Percentiles rank a stretch among this genome's conserved stretches.
These are phyloP conservation scores for Cygnus buccinator DNA, from an alignment of 2,113 vertebrate species.

Conservation along the genomic window DNA sequence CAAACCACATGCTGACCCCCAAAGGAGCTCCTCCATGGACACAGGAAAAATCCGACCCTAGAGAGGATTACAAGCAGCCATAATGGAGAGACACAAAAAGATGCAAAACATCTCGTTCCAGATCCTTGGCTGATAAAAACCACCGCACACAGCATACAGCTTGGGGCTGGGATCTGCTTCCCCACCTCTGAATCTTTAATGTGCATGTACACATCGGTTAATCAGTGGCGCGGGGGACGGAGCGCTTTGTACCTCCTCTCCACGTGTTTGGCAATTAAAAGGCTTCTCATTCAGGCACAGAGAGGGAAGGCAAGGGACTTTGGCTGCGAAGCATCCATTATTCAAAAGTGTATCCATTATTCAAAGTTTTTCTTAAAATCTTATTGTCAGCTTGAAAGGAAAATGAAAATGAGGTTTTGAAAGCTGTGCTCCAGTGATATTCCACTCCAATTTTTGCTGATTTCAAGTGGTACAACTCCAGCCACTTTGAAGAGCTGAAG, in stretches of 20 bases:
- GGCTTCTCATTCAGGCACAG: slow-evolving; percentile 48
- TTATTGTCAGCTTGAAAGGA: slow-evolving; percentile 63
- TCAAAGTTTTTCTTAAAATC: slow-evolving; percentile 66
- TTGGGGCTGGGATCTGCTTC: background rate
- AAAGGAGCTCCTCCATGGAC: background rate
- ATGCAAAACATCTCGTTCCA: background rate
- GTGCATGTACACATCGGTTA: slow-evolving; percentile 9
- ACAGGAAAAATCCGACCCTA: background rate
- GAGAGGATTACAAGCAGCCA: background rate
- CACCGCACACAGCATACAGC: background rate
- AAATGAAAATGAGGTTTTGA: slow-evolving; percentile 61
- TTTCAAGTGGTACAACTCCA: slow-evolving; percentile 36
- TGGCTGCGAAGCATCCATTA: slow-evolving; percentile 56
- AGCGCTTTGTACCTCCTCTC: slow-evolving; percentile 46
- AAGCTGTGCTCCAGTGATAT: slow-evolving; percentile 41
- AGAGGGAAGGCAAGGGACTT: slow-evolving; percentile 62
- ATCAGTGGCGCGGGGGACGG: slow-evolving; percentile 43
- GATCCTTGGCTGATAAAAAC: slow-evolving; percentile 21
- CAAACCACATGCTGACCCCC: background rate
- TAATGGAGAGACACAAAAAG: background rate
- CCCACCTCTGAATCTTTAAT: slow-evolving; percentile 62
- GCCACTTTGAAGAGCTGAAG: background rate
- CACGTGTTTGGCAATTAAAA: slow-evolving; percentile 62
- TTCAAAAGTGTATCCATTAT: slow-evolving; percentile 71
- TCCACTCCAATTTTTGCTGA: slow-evolving; percentile 41